A percentile compares a stretch with the other conserved stretches of the same genome.
Conservation (phyloP, 35 echinoderm and acorn worm genomes). For the Ophiothrix spiculata region DNA sequence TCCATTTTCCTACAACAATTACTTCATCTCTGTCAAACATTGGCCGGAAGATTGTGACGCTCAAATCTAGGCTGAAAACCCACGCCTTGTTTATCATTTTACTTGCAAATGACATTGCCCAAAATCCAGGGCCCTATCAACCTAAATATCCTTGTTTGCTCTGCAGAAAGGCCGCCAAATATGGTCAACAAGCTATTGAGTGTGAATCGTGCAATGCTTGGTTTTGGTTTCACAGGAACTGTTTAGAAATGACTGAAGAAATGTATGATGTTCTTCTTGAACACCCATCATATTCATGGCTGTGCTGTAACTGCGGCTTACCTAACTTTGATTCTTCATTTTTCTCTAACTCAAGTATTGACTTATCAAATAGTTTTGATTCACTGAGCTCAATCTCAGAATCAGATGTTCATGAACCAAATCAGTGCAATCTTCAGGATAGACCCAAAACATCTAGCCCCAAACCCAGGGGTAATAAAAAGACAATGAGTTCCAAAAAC, state of each 20-base stretch:
- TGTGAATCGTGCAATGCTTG: constrained; percentile 4
- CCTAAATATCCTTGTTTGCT: constrained; percentile 32
- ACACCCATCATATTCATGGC: constrained; percentile 25
- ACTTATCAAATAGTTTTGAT: constrained; percentile 29
- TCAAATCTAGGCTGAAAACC: constrained; percentile 13
- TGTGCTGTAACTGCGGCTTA: constrained; percentile 34
- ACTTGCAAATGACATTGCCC: constrained; percentile 34
- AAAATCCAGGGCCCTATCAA: constrained; percentile 33
- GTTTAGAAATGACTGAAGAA: constrained; percentile 28
- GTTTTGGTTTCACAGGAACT: constrained; percentile 39
- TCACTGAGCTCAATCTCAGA: background rate
- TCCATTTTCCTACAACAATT: constrained; percentile 32
- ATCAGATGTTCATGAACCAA: background rate
- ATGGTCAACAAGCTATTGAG: constrained; percentile 39
- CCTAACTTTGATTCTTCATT: constrained; percentile 54
- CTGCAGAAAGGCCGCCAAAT: constrained; percentile 43
- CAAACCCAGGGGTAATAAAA: background rate
- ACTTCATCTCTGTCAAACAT: background rate
- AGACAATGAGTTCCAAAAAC: background rate
- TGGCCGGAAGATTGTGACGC: background rate
- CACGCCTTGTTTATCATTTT: constrained; percentile 13
- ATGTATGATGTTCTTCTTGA: constrained; percentile 27
- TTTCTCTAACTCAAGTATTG: constrained; percentile 3
- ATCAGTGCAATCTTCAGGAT: background rate
- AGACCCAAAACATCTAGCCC: background rate